Percentiles rank a stretch among this genome's conserved stretches.
Evolutionary conservation across 2,888 invertebrate genomes (phyloP).

Genomic region (Mactromeris polynyma): DNA sequence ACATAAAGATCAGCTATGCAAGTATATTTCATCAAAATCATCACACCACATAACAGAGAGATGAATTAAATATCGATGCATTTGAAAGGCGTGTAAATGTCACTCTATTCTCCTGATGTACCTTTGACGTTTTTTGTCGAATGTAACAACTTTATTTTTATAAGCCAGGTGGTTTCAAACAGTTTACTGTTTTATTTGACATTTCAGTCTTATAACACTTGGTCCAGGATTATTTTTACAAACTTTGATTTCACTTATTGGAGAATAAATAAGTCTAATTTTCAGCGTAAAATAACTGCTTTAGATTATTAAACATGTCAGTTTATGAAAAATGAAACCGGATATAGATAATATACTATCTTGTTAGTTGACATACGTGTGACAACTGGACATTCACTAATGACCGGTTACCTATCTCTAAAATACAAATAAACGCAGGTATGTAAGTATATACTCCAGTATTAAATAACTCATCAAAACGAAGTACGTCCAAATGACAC

Average conservation of each 20-base stretch:
- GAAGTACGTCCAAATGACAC: not conserved
- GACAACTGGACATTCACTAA: not conserved
- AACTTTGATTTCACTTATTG: too few species aligned
- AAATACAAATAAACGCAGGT: not conserved
- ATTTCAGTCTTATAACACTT: too few species aligned
- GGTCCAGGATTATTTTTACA: too few species aligned
- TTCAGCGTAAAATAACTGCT: not conserved
- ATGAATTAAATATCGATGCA: not conserved
- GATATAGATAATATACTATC: too few species aligned
- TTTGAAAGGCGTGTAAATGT: not conserved
- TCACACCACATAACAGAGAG: too few species aligned
- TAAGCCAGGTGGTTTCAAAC: too few species aligned
- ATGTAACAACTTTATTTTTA: too few species aligned
- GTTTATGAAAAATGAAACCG: not conserved
- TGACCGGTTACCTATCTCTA: not conserved
- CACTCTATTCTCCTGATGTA: not conserved
- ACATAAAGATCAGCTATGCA: too few species aligned
- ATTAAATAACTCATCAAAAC: constrained; percentile 26
- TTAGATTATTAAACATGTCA: not conserved
- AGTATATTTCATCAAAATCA: too few species aligned
- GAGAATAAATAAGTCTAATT: too few species aligned
- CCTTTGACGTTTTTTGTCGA: not conserved
- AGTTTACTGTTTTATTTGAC: too few species aligned
- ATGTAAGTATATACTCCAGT: not conserved
- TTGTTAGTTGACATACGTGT: constrained; percentile 9